These are phyloP conservation scores for Montifringilla adamsi DNA, from an alignment of 2,113 vertebrate genomes.

Conservation along the genomic window DNA sequence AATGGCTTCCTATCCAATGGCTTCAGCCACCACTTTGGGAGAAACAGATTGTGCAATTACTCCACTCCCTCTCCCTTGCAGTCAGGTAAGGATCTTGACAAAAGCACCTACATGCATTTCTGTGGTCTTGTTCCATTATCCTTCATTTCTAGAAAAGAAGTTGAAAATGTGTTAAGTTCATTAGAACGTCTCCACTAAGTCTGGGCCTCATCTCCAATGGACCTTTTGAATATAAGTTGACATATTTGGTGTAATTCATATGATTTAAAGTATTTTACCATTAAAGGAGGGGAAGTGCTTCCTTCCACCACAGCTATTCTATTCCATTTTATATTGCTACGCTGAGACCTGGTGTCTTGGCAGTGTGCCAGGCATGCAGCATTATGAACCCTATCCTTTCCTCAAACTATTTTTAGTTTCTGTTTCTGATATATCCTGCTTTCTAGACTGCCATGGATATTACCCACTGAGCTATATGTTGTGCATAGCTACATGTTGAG, in stretches of 20 bases:
- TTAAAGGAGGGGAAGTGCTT: neutral
- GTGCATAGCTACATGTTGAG: neutral
- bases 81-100: neutral
- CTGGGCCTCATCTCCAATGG: neutral
- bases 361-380: neutral
- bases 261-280: neutral
- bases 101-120: neutral
- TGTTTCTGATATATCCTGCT: neutral
- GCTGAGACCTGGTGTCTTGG: neutral
- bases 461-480: neutral
- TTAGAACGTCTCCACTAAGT: neutral
- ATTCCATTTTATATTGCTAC: neutral
- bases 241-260: neutral
- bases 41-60: neutral
- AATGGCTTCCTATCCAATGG: neutral
- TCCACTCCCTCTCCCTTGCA: neutral
- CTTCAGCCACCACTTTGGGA: neutral
- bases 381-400: neutral
- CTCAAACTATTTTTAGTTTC: neutral
- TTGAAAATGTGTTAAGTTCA: neutral
- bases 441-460: neutral
- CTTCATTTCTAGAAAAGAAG: neutral
- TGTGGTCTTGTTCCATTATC: neutral
- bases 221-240: neutral
- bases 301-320: neutral